Conservation (phyloP, 2,888 invertebrate genomes). For the Nomada hirtipes region DNA sequence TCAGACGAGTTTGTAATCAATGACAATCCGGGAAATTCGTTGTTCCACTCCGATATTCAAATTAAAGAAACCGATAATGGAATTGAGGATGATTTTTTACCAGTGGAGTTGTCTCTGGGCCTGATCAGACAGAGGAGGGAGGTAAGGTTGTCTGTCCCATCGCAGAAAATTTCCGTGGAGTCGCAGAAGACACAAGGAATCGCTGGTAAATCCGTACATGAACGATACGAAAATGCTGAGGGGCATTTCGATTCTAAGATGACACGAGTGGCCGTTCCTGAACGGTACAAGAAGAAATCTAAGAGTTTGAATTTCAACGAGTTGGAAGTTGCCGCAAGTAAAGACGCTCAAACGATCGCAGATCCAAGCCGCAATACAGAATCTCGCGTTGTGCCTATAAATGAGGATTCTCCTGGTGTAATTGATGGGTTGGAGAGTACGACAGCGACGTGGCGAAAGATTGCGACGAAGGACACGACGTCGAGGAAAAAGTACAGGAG, state of each 20-base stretch:
- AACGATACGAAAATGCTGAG: background rate
- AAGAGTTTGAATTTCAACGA: background rate
- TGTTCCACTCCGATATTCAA: too few relatives aligned
- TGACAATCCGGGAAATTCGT: background rate
- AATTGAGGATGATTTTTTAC: background rate
- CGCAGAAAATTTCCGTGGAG: background rate
- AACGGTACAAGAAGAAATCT: background rate
- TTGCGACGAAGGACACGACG: background rate
- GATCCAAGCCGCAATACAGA: background rate
- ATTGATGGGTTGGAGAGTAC: background rate
- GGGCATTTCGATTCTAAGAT: background rate
- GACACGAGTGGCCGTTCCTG: background rate
- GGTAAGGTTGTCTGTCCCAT: background rate
- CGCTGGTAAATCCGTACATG: background rate
- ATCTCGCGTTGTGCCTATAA: background rate
- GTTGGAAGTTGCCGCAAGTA: background rate
- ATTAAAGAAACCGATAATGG: background rate
- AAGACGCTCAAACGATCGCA: too few relatives aligned
- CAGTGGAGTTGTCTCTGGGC: too few relatives aligned
- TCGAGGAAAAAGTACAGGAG: background rate
- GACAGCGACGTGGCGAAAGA: background rate
- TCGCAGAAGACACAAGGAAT: background rate
- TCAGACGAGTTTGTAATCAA: background rate
- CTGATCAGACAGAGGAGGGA: slow-evolving; percentile 14
- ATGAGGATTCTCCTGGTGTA: background rate